These are phyloP conservation scores for Podarcis muralis DNA, from an alignment of 2,113 vertebrate genomes.

Conservation along the genomic window DNA sequence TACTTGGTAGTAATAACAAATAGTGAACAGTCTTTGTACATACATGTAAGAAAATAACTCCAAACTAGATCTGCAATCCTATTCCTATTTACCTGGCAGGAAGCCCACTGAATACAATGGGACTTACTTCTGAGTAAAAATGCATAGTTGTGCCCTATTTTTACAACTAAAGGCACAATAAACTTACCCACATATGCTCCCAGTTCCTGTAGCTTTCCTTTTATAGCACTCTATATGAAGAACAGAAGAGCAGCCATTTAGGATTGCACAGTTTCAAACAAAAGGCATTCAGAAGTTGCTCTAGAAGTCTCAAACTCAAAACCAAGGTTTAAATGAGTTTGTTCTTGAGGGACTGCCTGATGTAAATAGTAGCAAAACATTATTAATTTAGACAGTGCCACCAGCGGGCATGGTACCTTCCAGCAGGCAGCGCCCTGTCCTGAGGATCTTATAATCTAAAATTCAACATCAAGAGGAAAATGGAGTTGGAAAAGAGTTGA, in stretches of 20 bases:
- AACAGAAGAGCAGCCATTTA: constrained; percentile 27
- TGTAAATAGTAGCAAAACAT: not conserved
- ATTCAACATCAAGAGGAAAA: not conserved
- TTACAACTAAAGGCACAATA: not conserved
- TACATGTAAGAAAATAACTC: not conserved
- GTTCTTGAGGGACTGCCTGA: not conserved
- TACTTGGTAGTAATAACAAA: not conserved
- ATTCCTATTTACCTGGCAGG: not conserved
- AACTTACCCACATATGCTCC: constrained; percentile 96
- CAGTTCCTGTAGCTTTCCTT: constrained; percentile 95
- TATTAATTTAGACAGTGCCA: not conserved
- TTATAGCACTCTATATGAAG: constrained; percentile 89
- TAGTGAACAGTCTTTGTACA: not conserved
- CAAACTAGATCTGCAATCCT: not conserved
- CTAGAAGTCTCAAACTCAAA: not conserved
- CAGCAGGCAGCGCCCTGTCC: not conserved
- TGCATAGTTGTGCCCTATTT: not conserved
- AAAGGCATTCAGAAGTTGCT: constrained; percentile 1
- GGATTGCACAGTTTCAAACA: constrained; percentile 20
- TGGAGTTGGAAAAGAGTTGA: not conserved
- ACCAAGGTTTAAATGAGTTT: rapidly evolving
- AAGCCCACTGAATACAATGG: not conserved
- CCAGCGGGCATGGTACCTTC: no score
- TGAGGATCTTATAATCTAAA: not conserved
- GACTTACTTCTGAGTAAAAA: not conserved